Base-by-base conservation (phyloP, 2,888 invertebrate genomes). In the Caenorhabditis sp. region DNA sequence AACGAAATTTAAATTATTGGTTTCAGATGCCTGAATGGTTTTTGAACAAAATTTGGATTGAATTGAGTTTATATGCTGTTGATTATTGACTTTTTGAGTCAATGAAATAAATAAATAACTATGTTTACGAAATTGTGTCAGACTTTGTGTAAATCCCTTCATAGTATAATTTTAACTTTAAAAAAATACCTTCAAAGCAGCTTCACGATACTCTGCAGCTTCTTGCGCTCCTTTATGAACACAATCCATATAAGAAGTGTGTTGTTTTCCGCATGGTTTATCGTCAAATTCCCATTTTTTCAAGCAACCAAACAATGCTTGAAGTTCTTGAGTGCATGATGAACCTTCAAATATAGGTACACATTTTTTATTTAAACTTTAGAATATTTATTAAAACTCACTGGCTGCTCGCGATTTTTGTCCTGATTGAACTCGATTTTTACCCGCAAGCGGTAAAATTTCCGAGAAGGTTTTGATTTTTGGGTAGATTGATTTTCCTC, bases 271-370 rank as follows among this genome's bases (percentile, higher is more conserved):
- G 59, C 87, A 87, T 27, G 82, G 85, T 49, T 77, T 56, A 67
- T 87, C 85, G 63, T 87, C 87, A 60, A 81, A 86, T 59, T 87
- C 87, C 85, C 85, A 86, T 71, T 87, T 87, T 64, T 85, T 84
- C 61, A 87, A 63, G 59, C 87, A 87, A 27, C 83, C 80, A 65
- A 87, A 87, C 54, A 87, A 67, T 14, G 81, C 77, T 71, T 86
- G 86, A 20, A 86, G 68, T 67, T 87, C 86, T 74, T 84, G 84
- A 20, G 84, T 84, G 69, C 87, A 87, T 14, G 84, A 80, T 0
- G 80, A 80, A 14, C 78, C 86, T 86, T 61, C 65, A 83, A 76
- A 43, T 36, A 8, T 10, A 10, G 36, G 36, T 36, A n/a, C n/a
- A n/a, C n/a, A n/a, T n/a, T n/a, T n/a, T n/a, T n/a, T n/a, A n/a